Base-by-base conservation (phyloP, 2,888 invertebrate species). In the Cremastobaeus sp. region DNA sequence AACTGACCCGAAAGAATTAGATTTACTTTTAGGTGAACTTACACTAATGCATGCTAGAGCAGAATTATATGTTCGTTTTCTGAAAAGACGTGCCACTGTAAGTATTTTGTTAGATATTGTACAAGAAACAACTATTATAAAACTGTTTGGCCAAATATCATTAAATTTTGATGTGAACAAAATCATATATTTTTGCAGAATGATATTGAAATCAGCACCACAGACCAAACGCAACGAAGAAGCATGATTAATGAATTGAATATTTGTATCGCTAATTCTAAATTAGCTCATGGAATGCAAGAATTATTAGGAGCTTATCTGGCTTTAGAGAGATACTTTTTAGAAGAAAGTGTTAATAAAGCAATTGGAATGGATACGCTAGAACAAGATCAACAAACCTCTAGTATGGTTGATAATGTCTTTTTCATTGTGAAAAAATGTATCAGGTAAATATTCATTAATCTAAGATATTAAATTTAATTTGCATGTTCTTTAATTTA, bases 381-480 rank as follows among this genome's bases (percentile, higher is more conserved):
- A 18, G 94, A 94, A 78, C 88, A 90, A n/a, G 93, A 92, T 2
- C 92, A 92, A 66, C 91, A 93, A 77, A 93, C 93, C 0, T 97
- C 97, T 1, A 97, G 96, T 78, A 93, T 99, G 90, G 95, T 99
- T 0, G 99, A 99, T 87, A 99, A 99, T 88, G 95, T 98, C 0
- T 99, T 99, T 89, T 99, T 96, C 87, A 97, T 99, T 77, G 92
- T 98, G 1, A 93, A 97, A 82, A 99, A 99, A 89, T 96, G 97
- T 81, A 94, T 98, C 50, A 91, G 94, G 95, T 93, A 85, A 39
- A 76, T 21, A 21, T 88, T 21, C 8, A 34, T 30, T 32, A 28
- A n/a, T n/a, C n/a, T n/a, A n/a, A n/a, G n/a, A n/a, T n/a, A n/a
- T n/a, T n/a, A n/a, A n/a, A n/a, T n/a, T n/a, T n/a, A n/a, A n/a